phyloP scores from a whole-genome alignment of 2,888 invertebrate genomes.

The Diaphora mendica region DNA sequence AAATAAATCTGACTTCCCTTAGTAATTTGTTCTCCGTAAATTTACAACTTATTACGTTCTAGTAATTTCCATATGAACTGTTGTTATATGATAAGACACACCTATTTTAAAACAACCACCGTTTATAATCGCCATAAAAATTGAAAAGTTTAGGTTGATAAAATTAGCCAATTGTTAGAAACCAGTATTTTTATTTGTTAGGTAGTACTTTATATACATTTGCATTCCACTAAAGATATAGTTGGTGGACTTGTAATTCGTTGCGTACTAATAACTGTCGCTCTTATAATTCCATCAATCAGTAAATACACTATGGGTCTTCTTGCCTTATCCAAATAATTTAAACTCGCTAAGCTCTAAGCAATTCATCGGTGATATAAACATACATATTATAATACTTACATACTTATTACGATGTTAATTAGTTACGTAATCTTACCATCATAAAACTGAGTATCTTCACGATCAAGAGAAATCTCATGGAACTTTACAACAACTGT shows the following conservation, averaged over 20 bases:
- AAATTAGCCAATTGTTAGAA: not conserved
- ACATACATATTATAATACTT: constrained; percentile 40
- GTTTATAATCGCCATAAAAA: not conserved
- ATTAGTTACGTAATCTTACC: constrained; percentile 37
- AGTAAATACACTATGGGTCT: constrained; percentile 31
- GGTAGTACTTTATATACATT: constrained; percentile 46
- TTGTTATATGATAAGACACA: not conserved
- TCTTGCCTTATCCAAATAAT: constrained; percentile 52
- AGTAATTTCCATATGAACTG: not conserved
- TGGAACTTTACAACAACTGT: not conserved
- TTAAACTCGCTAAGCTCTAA: constrained; percentile 54
- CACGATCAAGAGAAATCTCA: not conserved
- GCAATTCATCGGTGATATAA: constrained; percentile 48
- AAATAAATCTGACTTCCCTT: not conserved
- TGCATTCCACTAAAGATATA: constrained; percentile 40
- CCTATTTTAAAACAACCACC: not conserved
- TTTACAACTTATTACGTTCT: not conserved
- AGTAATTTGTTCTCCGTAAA: not conserved
- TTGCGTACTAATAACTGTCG: constrained; percentile 32
- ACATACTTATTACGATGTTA: constrained; percentile 39
- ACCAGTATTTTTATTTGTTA: constrained; percentile 26
- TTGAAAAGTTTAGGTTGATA: not conserved
- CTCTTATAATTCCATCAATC: constrained; percentile 27
- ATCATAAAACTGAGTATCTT: constrained; percentile 34
- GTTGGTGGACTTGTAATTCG: constrained; percentile 30